Base-by-base conservation (phyloP, 2,797 vertebrate genomes). In the Ptychobarbus kaznakovi region DNA sequence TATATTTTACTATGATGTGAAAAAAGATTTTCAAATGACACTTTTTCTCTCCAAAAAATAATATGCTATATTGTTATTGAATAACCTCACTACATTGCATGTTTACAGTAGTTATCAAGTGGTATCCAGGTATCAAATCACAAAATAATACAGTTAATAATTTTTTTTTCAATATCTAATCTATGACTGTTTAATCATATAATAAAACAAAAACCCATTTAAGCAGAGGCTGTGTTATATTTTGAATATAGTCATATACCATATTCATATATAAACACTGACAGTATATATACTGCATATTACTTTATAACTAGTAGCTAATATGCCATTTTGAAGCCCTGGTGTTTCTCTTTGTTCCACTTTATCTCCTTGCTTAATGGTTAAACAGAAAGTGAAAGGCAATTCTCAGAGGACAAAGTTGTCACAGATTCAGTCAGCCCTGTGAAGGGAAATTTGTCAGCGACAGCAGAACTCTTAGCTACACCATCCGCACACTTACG, bases 331-430 rank as follows among this genome's bases (percentile, higher is more conserved):
- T 69, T 46, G 16, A 76, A 76, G 49, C 6, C 20, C 15, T 76
- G 20, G 32, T 56, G 32, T 76, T 46, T 49, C 10, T n/a, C 63
- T 49, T 80, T 15, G 44, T 80, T 68, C 13, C 44, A 68, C 68
- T 68, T 68, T 68, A 49, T 51, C 28, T 80, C 20, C 7, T 35
- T 80, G 63, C 46, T 69, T 66, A 38, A 44, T 49, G 56, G 40
- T 74, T 65, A 66, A 87, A 86, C 51, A 82, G 49, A 76, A 81
- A 77, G 40, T 82, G 61, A 69, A 32, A 38, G 58, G 51, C 18
- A 25, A 76, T 42, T 56, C 38, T 42, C 20, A 44, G 18, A 82
- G 61, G n/a, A 78, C 35, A 18, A 51, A 72, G 25, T 61, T 81
- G 58, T 86, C 58, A 76, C 11, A 81, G 46, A 42, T 68, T 25